Evolutionary conservation across 2,888 invertebrate genomes (phyloP).

Genomic region (Dione vanillae): DNA sequence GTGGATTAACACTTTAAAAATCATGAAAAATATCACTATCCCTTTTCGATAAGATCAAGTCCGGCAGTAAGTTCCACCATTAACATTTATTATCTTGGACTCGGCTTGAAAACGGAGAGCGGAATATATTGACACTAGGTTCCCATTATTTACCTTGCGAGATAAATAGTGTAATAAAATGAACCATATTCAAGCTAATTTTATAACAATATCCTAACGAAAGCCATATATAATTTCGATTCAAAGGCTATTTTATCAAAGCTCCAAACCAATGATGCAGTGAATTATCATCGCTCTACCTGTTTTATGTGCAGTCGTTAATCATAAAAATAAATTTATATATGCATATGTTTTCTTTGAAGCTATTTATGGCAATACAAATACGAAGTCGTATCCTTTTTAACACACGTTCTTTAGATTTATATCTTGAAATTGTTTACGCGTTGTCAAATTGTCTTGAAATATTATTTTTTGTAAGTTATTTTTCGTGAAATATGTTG

Average conservation of each 20-base stretch:
- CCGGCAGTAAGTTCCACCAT: too few relatives aligned
- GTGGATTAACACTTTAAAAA: too few relatives aligned
- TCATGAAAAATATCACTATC: too few relatives aligned
- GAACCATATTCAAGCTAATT: too few relatives aligned
- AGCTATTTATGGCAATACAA: conserved; percentile 33
- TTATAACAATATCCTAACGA: conserved; percentile 1
- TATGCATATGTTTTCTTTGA: conserved; percentile 35
- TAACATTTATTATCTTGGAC: too few relatives aligned
- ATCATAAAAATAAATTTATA: conserved; percentile 39
- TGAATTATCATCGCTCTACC: conserved; percentile 38
- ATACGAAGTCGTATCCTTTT: conserved; percentile 20
- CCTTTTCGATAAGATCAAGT: too few relatives aligned
- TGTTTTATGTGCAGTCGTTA: conserved; percentile 39
- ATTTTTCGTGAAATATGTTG: neutral
- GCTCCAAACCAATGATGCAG: conserved; percentile 34
- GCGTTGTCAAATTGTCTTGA: neutral
- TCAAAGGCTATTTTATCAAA: conserved; percentile 39
- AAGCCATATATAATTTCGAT: conserved; percentile 25
- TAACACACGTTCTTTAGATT: conserved; percentile 25
- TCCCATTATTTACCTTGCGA: neutral
- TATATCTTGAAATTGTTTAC: neutral
- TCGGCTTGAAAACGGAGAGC: neutral
- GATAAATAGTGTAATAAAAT: neutral
- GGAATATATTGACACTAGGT: neutral
- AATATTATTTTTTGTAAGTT: neutral